A percentile compares a stretch with the other conserved stretches of the same genome.
These are phyloP conservation scores for Sphaerophoria taeniata DNA, from an alignment of 2,888 invertebrate genomes.

Conservation along the genomic window DNA sequence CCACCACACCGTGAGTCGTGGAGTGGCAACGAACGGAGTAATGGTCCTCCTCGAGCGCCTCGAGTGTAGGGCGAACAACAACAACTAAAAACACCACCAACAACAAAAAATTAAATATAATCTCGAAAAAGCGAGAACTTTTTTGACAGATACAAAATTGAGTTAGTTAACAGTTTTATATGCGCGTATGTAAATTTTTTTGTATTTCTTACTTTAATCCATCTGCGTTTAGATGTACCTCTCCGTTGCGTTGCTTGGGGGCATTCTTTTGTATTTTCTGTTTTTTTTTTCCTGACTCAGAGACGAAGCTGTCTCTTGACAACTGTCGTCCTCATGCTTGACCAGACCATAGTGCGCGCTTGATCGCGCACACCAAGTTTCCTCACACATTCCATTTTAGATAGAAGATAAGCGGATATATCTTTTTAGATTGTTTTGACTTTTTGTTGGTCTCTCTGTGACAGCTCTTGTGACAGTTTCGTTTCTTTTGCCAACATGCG, in stretches of 20 bases:
- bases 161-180: slow-evolving; percentile 83
- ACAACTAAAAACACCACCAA: slow-evolving; percentile 64
- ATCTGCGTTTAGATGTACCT: slow-evolving; percentile 46
- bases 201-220: slow-evolving; percentile 44
- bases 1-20: neutral
- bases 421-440: slow-evolving; percentile 36
- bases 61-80: slow-evolving; percentile 41
- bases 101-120: slow-evolving; percentile 72
- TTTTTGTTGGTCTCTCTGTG: slow-evolving; percentile 36
- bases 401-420: slow-evolving; percentile 74
- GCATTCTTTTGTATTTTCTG: slow-evolving; percentile 59
- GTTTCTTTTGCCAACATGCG: slow-evolving; percentile 52
- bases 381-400: slow-evolving; percentile 75
- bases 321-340: slow-evolving; percentile 44
- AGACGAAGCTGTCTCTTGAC: slow-evolving; percentile 60
- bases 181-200: slow-evolving; percentile 80
- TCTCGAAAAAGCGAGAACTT: slow-evolving; percentile 74
- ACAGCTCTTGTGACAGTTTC: slow-evolving; percentile 61
- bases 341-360: slow-evolving; percentile 56
- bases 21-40: neutral
- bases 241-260: slow-evolving; percentile 71
- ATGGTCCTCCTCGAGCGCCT: neutral
- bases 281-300: slow-evolving; percentile 33
- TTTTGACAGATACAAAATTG: slow-evolving; percentile 82
- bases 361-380: slow-evolving; percentile 43